Evolutionary conservation across 2,888 invertebrate species (phyloP), one percentile per base, ranked within the genome.

Genomic region (Netelia fuscicornis): DNA sequence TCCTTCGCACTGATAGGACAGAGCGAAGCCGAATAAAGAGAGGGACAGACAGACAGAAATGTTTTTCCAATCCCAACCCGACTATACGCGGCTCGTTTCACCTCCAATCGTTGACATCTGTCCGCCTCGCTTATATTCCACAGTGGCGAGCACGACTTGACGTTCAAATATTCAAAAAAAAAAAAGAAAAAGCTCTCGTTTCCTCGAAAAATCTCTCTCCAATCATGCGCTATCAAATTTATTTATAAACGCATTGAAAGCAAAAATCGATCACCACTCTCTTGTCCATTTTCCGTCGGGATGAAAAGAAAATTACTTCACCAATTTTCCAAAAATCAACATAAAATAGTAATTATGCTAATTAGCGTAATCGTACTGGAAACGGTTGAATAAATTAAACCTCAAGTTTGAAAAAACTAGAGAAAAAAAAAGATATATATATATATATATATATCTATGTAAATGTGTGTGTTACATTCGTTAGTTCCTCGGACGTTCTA

Each of bases 61-160:
- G 37, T 81, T 75, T 81, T 75, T 81, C 30, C 81, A 74, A 75
- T 52, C 68, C 68, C 60, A 68, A 68, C 42, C 58, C 10, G 13
- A 64, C 64, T 37, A 64, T 64, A 37, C 23, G 10, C 58, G 25
- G 6, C 37, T 17, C 65, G 72, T 44, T 74, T 60, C 65, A n/a
- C 9, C 74, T 42, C 67, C 37, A 65, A 70, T 70, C 81, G 68
- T 81, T 75, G 75, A 75, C 75, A 52, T 81, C 62, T 68, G 70
- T 81, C 76, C 30, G 76, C 54, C 62, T 64, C 54, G 44, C 54
- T 44, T 75, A 70, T 76, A 70, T 70, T 76, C 64, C 75, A 25
- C 64, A 44, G 52, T 70, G 70, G 9, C 81, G 76, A 56, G 68
- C 74, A 60, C 54, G 60, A 81, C 68, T 42, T 72, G 58, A 52